A percentile compares a stretch with the other conserved stretches of the same genome.
Conservation (phyloP, 1,140 invertebrate genomes). For the Chymomyza costata region DNA sequence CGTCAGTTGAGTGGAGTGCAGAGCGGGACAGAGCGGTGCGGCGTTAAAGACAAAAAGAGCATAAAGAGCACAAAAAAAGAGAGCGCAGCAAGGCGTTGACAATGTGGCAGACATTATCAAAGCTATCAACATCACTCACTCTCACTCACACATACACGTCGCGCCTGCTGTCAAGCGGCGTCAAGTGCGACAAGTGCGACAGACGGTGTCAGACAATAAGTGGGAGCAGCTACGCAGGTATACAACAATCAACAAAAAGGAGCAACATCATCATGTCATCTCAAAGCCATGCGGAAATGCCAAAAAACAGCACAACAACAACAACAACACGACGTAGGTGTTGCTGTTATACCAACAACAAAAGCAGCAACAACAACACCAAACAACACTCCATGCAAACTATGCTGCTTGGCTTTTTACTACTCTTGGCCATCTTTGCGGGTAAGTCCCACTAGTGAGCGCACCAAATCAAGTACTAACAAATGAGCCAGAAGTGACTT, state of each 20-base stretch:
- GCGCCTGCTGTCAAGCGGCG: too few species aligned
- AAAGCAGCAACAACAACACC: conserved; percentile 20
- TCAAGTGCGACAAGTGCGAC: too few species aligned
- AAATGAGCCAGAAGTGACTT: conserved; percentile 64
- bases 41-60: conserved; percentile 3
- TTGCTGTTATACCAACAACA: conserved; percentile 33
- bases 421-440: conserved; percentile 50
- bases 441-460: conserved; percentile 42
- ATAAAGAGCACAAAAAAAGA: conserved; percentile 3
- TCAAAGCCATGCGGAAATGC: too few species aligned
- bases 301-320: conserved; percentile 4
- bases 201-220: conserved; percentile 21
- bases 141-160: conserved; percentile 19
- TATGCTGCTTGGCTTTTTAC: conserved; percentile 29
- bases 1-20: too few species aligned
- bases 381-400: conserved; percentile 20
- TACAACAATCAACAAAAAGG: conserved; percentile 50
- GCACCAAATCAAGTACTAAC: conserved; percentile 8
- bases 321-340: conserved; percentile 41
- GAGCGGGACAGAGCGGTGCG: conserved; percentile 11
- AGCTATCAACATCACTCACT: conserved; percentile 52
- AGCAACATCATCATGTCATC: conserved; percentile 46
- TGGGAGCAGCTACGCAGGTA: conserved; percentile 25
- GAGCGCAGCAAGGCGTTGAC: conserved; percentile 37
- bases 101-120: conserved; percentile 68